Evolutionary conservation across 2,797 vertebrate species (phyloP).

Genomic region (Xerus rutilus): DNA sequence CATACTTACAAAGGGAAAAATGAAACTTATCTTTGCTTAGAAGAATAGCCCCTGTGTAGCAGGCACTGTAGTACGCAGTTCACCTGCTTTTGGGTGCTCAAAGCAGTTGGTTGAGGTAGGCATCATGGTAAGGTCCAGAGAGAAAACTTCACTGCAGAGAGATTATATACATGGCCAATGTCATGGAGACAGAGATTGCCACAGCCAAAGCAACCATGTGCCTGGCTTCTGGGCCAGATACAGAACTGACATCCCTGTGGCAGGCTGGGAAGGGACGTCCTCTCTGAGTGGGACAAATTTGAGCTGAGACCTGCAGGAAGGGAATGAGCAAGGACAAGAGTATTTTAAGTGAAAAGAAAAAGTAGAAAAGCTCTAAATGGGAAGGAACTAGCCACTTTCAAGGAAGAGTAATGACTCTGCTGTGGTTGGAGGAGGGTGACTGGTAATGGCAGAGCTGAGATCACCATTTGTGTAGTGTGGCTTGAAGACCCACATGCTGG

Average conservation of each 20-base stretch:
- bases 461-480: rapidly evolving
- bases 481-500: background rate
- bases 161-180: background rate
- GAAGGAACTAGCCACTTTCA: background rate
- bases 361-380: background rate
- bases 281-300: background rate
- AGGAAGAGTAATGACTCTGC: background rate
- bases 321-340: background rate
- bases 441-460: background rate
- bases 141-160: background rate
- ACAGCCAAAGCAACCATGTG: rapidly evolving
- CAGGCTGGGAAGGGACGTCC: background rate
- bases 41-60: background rate
- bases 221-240: background rate
- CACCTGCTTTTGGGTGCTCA: too few species aligned
- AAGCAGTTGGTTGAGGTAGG: background rate
- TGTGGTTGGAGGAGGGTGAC: background rate
- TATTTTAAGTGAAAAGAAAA: background rate
- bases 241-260: rapidly evolving
- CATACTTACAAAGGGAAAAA: background rate
- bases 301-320: background rate
- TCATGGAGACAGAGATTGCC: background rate
- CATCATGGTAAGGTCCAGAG: background rate
- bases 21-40: background rate
- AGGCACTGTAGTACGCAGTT: background rate